phyloP scores from a whole-genome alignment of 1,140 invertebrate species.

The Cotesia chilonis region DNA sequence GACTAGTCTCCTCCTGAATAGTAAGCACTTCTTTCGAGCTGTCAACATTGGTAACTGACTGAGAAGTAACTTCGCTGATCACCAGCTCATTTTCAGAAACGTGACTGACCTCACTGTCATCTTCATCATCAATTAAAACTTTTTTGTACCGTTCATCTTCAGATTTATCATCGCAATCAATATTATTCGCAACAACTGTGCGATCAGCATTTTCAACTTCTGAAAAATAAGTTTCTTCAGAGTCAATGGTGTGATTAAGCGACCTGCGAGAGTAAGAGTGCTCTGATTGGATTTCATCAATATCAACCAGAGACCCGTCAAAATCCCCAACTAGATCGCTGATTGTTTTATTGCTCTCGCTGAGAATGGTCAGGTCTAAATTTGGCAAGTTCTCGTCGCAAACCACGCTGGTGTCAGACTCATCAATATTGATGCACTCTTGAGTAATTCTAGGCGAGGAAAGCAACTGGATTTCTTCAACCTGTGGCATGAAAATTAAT shows the following conservation, averaged over 20 bases:
- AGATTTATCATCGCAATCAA: no score
- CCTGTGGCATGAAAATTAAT: not conserved
- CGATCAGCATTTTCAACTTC: slow-evolving; percentile 21
- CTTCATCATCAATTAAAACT: not conserved
- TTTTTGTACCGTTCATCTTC: not conserved
- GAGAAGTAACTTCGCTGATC: no score
- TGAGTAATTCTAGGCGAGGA: not conserved
- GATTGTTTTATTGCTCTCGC: slow-evolving; percentile 36
- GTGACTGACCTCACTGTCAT: not conserved
- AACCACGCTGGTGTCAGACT: slow-evolving; percentile 14
- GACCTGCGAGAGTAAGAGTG: no score
- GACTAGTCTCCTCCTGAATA: no score
- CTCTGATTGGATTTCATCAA: not conserved
- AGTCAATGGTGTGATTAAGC: slow-evolving; percentile 29
- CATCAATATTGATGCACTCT: not conserved
- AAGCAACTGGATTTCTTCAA: not conserved
- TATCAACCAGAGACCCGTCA: slow-evolving; percentile 25
- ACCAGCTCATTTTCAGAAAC: no score
- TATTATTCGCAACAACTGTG: not conserved
- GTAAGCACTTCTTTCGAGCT: no score
- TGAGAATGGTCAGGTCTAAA: slow-evolving; percentile 9
- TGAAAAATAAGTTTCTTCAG: slow-evolving; percentile 44
- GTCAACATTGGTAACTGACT: no score
- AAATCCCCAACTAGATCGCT: slow-evolving; percentile 48
- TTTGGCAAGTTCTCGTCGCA: slow-evolving; percentile 9